Percentiles rank a stretch among this genome's conserved stretches.
Conservation (phyloP, 2,113 vertebrate species). For the Verasper variegatus region DNA sequence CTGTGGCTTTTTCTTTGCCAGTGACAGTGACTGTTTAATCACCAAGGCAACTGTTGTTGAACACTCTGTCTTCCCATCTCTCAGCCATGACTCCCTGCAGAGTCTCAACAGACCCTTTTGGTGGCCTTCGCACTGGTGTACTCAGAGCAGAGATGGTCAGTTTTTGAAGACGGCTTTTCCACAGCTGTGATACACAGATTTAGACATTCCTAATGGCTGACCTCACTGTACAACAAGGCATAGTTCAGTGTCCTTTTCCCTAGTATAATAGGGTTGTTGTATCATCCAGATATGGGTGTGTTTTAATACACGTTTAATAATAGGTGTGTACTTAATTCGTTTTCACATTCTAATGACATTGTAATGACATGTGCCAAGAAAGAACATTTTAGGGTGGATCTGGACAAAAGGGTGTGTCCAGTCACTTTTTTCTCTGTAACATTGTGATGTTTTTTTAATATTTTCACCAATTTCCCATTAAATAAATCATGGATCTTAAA, state of each 20-base stretch:
- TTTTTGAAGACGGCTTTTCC: not conserved
- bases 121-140: conserved; percentile 20
- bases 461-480: no score
- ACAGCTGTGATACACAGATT: conserved; percentile 20
- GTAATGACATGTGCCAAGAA: no score
- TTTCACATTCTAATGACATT: not conserved
- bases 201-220: conserved; percentile 7
- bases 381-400: no score
- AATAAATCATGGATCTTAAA: no score
- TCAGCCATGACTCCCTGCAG: conserved; percentile 15
- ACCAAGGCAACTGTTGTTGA: conserved; percentile 46
- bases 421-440: no score
- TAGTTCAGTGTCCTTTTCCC: not conserved
- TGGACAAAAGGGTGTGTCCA: no score
- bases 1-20: conserved; percentile 32
- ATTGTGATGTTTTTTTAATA: no score
- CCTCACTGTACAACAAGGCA: not conserved
- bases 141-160: conserved; percentile 1
- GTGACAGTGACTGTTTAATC: conserved; percentile 55
- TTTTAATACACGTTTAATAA: not conserved
- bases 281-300: not conserved
- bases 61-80: conserved; percentile 34
- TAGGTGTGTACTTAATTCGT: not conserved
- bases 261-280: not conserved
- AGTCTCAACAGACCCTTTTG: conserved; percentile 32